These are phyloP conservation scores for Dioctria rufipes DNA, from an alignment of 2,888 invertebrate genomes.

Conservation along the genomic window DNA sequence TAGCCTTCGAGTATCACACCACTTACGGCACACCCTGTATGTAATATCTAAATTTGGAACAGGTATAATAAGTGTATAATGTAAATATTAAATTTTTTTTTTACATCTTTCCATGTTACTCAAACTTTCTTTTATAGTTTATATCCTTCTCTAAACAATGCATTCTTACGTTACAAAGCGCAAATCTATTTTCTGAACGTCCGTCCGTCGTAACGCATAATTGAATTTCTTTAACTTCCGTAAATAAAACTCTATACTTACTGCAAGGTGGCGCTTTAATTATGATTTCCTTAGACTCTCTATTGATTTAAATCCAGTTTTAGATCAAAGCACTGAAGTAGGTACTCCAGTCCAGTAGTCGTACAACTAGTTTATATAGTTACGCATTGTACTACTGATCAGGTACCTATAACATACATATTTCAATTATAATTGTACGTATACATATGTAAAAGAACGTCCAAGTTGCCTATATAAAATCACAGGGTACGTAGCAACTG, in stretches of 20 bases:
- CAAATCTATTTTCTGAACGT: background rate
- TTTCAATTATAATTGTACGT: background rate
- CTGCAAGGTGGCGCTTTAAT: conserved; percentile 38
- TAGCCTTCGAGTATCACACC: too few species aligned
- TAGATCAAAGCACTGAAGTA: background rate
- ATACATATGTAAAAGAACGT: background rate
- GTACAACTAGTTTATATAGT: conserved; percentile 9
- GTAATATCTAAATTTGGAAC: too few species aligned
- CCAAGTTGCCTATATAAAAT: background rate
- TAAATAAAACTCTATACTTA: conserved; percentile 28
- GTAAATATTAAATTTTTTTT: too few species aligned
- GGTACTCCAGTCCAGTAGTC: background rate
- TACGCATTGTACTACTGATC: background rate
- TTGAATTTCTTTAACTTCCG: conserved; percentile 29
- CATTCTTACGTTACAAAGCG: too few species aligned
- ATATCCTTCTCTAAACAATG: too few species aligned
- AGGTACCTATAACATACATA: background rate
- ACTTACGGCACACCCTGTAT: too few species aligned
- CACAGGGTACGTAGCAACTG: background rate
- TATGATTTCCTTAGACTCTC: conserved; percentile 28
- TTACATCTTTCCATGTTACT: too few species aligned
- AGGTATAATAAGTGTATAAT: too few species aligned
- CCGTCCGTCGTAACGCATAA: background rate
- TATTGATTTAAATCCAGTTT: conserved; percentile 26
- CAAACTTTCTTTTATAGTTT: too few species aligned